Base-by-base conservation (phyloP, 2,113 vertebrate genomes). In the Oxygymnocypris stewartii region DNA sequence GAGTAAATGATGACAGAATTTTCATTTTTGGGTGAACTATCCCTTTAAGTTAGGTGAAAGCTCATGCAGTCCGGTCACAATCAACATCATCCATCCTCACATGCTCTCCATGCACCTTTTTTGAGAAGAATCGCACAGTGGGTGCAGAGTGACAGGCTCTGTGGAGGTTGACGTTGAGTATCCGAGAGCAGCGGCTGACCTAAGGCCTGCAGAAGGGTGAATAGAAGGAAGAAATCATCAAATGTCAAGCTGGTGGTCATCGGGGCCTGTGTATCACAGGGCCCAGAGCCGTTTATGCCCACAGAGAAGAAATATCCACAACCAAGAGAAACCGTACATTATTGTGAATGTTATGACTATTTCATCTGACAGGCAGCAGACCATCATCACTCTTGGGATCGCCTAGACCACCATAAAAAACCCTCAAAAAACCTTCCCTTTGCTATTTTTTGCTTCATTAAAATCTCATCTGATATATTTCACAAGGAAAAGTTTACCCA, bases 121-220 rank as follows among this genome's bases (percentile, higher is more conserved):
- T 89, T 93, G 92, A 93, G 91, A 90, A 90, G 90, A 88, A 90
- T 84, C 67, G 79, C 88, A 88, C 88, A 83, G 88, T 92, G 88
- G 87, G 91, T 85, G 88, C 87, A 89, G 86, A 90, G 86, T 92
- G 88, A 81, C 86, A 90, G 71, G 89, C 91, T 92, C 93, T 90
- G 95, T 93, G 90, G 93, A 96, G 95, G 92, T 90, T 95, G 91
- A 90, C 88, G 76, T 91, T 91, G 94, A 90, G 82, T 92, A 89
- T 94, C 93, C 90, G 59, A 89, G 87, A 95, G 95, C 93, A 84
- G 85, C 91, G 85, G 18, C 90, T 94, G 90, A 93, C 92, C 92
- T 75, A 84, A 4, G 89, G 92, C 91, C 88, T 88, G 87, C 76
- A 90, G 90, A 95, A 95, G 93, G 94, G 92, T 93, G 92, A 86